Conservation (phyloP, 2,113 vertebrate genomes). For the Spizaetus ornatus region DNA sequence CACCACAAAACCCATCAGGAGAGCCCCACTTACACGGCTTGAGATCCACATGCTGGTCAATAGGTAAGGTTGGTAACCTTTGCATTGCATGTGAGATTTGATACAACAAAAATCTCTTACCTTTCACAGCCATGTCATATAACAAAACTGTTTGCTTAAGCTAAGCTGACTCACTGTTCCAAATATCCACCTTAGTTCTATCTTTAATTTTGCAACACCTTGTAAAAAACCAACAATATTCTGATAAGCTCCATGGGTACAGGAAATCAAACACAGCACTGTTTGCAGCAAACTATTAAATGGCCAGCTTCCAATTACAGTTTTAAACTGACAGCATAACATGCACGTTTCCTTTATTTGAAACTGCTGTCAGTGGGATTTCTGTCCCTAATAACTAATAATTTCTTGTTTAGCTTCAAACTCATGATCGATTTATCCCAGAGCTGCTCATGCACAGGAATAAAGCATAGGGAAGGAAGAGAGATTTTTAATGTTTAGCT, state of each 20-base stretch:
- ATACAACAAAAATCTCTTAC: not conserved
- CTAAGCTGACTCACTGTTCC: not conserved
- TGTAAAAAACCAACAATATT: not conserved
- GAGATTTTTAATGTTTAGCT: not conserved
- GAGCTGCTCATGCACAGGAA: not conserved
- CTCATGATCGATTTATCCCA: not conserved
- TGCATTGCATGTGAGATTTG: not conserved
- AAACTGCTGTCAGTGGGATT: slow-evolving; percentile 15
- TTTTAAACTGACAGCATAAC: not conserved
- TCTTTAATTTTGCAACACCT: slow-evolving; percentile 4
- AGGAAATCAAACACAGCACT: slow-evolving; percentile 38
- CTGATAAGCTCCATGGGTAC: not conserved
- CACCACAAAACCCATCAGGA: not conserved
- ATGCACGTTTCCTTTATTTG: slow-evolving; percentile 14
- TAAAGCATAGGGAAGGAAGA: not conserved
- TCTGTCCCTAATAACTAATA: not conserved
- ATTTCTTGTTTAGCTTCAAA: slow-evolving; percentile 27
- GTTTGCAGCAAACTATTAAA: not conserved
- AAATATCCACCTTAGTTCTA: not conserved
- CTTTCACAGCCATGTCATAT: not conserved
- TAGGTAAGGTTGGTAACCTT: not conserved
- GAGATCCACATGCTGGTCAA: not conserved
- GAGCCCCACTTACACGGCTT: not conserved
- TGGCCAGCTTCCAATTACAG: not conserved
- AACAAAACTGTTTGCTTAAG: not conserved